Base-by-base conservation (phyloP, 2,888 invertebrate species). In the Dermolepida albohirtum region DNA sequence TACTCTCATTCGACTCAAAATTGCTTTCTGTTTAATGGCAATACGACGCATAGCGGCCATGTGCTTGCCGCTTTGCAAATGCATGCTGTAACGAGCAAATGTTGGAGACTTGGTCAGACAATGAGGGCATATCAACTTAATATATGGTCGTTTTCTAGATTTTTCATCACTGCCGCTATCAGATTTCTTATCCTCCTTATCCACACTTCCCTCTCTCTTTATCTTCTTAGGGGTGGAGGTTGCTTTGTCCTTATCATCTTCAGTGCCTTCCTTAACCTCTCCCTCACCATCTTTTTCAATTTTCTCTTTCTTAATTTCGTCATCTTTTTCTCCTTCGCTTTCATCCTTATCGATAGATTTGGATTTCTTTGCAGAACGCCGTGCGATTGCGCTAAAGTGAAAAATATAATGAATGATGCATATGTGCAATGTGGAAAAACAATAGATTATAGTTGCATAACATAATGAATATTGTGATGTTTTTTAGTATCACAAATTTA, bases 81-180 rank as follows among this genome's bases (percentile, higher is more conserved):
- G 94, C 76, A 89, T 86, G 40, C 88, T 88, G 81, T 94, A 94
- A 67, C 90, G 89, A 78, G 89, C 89, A 78, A 93, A 94, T 7
- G 92, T 93, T 7, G 90, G 86, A 74, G 89, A 91, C 78, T 90
- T 90, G 76, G 90, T 88, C 73, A 88, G 87, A 81, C 94, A 94
- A 79, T 94, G 94, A 1, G 92, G 91, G 78, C 94, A 94, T 39
- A 87, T 85, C 49, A 94, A 84, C 74, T 90, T 91, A 67, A 93
- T 91, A 78, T 89, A 92, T 39, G 84, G 77, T 70, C 80, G 76
- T 74, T 78, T 62, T 73, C 79, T 22, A 44, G 78, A 71, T 71
- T 65, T 78, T 47, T 81, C 81, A 44, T 79, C 86, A 34, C 85
- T 72, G 65, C 77, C 85, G 27, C 85, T 72, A 59, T 76, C 74